phyloP scores from a whole-genome alignment of 2,888 invertebrate genomes.

The Micoletzkya japonica region DNA sequence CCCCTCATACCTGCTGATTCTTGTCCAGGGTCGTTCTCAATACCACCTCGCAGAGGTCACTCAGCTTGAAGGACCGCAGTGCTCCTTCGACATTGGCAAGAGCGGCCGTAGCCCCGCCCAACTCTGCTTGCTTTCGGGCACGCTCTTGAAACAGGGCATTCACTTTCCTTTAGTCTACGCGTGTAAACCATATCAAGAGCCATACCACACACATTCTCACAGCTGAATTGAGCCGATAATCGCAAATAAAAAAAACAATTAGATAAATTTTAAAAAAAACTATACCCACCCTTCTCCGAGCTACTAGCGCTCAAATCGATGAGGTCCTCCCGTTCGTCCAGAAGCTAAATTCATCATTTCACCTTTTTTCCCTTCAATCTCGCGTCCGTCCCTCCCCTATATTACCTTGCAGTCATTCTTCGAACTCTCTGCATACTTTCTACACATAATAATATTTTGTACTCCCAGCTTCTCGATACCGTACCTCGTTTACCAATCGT shows the following conservation, averaged over 20 bases:
- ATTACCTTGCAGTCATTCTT: neutral
- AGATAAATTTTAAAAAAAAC: neutral
- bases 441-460: too few species aligned
- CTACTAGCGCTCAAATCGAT: neutral
- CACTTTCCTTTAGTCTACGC: too few species aligned
- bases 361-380: too few species aligned
- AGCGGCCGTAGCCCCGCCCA: neutral
- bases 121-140: neutral
- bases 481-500: conserved; percentile 20
- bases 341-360: neutral
- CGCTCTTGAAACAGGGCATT: too few species aligned
- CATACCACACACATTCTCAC: too few species aligned
- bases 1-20: conserved; percentile 14
- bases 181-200: too few species aligned
- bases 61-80: conserved; percentile 6
- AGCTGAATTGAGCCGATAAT: neutral
- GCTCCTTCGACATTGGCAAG: neutral
- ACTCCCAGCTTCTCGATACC: too few species aligned
- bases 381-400: too few species aligned
- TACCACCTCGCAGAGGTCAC: conserved; percentile 19
- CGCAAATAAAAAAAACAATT: neutral
- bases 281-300: neutral
- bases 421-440: neutral
- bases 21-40: neutral
- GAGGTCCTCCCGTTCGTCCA: neutral